Evolutionary conservation across 2,888 invertebrate species (phyloP), one percentile per base, ranked within the genome.

Genomic region (Ectemnius continuus): DNA sequence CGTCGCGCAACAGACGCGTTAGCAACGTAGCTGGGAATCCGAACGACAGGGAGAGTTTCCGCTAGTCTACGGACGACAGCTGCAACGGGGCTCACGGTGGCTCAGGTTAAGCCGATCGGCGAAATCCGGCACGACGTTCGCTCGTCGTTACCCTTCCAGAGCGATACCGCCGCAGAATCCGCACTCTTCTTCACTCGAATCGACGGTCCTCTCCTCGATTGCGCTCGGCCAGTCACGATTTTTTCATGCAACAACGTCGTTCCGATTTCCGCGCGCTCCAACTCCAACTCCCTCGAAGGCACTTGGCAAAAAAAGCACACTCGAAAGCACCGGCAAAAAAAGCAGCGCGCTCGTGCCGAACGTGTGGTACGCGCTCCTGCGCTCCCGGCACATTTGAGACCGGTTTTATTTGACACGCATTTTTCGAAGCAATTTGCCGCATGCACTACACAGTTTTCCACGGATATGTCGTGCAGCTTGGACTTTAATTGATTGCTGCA

Each of bases 21-120:
- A 73, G 52, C 4, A 52, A 67, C 72, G 65, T 60, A 67, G 75
- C 63, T 61, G 80, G 80, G 81, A 83, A 79, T 78, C 75, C 73
- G 70, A 20, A 64, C 75, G 73, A 75, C 75, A 75, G 82, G 72
- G 75, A 73, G 81, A 79, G 80, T 78, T 83, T 81, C 83, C 81
- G 79, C 74, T 78, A 70, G 52, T 14, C n/a, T 52, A 52, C 76
- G 81, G 80, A 83, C 86, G 86, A 87, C 89, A 88, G 88, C 88
- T 89, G 88, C 81, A 81, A 84, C 84, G 84, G 84, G 81, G 84
- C 88, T 87, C 88, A 88, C 88, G 89, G 84, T 84, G 80, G 88
- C 89, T 89, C 87, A 88, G 80, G 86, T 86, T 89, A 89, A 89
- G 88, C 88, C 88, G 89, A 88, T 89, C 89, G 87, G 82, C 84